Conservation (phyloP, 2,113 vertebrate species). For the Paralichthys olivaceus region DNA sequence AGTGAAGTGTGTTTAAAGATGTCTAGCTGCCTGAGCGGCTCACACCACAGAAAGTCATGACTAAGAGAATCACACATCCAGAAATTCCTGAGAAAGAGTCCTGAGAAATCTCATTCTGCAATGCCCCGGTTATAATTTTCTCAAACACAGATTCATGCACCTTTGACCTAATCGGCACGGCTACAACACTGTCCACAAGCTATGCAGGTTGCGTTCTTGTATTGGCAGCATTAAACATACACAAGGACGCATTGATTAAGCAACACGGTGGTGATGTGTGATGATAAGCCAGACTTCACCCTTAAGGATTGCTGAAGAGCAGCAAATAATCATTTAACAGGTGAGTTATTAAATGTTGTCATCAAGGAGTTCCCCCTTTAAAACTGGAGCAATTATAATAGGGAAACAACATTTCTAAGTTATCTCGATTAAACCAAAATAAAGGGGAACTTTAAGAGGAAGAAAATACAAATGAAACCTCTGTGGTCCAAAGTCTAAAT, state of each 20-base stretch:
- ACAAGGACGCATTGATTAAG: constrained; percentile 33
- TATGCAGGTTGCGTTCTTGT: constrained; percentile 14
- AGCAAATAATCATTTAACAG: constrained; percentile 47
- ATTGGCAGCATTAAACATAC: constrained; percentile 34
- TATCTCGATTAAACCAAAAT: not conserved
- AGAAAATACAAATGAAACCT: not conserved
- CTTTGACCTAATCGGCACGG: not conserved
- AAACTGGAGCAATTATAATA: too few relatives aligned
- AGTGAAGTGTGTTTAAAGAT: not conserved
- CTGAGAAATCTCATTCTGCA: constrained; percentile 2
- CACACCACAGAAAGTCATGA: constrained; percentile 9
- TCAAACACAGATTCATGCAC: not conserved
- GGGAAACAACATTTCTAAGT: not conserved
- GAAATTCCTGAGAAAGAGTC: not conserved
- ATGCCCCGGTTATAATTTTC: not conserved
- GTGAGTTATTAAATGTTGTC: constrained; percentile 58
- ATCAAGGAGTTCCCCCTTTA: not conserved
- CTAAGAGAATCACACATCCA: not conserved
- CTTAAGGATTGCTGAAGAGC: not conserved
- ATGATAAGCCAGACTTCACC: constrained; percentile 25
- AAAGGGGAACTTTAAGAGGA: not conserved
- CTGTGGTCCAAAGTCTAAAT: constrained; percentile 47
- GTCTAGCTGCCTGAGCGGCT: not conserved
- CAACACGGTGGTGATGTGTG: constrained; percentile 1
- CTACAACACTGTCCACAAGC: not conserved